phyloP scores from a whole-genome alignment of 2,888 invertebrate genomes.

The Catocala fraxini region DNA sequence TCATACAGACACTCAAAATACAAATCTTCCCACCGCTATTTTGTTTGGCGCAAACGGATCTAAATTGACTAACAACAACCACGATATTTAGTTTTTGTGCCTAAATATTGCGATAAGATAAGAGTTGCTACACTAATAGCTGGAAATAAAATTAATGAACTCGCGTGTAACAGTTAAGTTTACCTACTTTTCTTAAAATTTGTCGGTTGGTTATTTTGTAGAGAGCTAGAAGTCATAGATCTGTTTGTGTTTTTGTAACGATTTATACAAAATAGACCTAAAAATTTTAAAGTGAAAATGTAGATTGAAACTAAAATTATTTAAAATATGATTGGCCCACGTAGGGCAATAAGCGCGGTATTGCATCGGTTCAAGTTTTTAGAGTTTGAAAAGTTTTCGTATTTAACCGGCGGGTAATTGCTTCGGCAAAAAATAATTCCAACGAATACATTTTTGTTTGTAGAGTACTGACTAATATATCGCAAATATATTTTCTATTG shows the following conservation, averaged over 20 bases:
- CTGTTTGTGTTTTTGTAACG: constrained; percentile 33
- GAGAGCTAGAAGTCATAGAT: constrained; percentile 59
- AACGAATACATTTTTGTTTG: no score
- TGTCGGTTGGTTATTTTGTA: constrained; percentile 66
- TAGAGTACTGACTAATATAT: no score
- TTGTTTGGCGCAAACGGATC: constrained; percentile 59
- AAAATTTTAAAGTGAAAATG: constrained; percentile 30
- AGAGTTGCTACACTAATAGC: constrained; percentile 77
- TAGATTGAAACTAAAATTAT: constrained; percentile 21
- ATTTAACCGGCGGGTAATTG: no score
- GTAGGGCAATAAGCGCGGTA: constrained; percentile 37
- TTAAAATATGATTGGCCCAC: constrained; percentile 35
- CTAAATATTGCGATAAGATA: constrained; percentile 82
- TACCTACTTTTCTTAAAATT: constrained; percentile 76
- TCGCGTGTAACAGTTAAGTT: constrained; percentile 84
- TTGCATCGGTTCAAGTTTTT: constrained; percentile 42
- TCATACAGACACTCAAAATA: constrained; percentile 69
- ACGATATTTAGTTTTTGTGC: constrained; percentile 78
- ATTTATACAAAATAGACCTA: constrained; percentile 18
- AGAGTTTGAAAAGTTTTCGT: constrained; percentile 24
- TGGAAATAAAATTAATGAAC: constrained; percentile 84
- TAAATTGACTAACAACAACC: constrained; percentile 63
- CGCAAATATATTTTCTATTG: no score
- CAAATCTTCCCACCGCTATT: constrained; percentile 60
- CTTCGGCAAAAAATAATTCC: no score